Percentiles rank a stretch among this genome's conserved stretches.
phyloP scores from a whole-genome alignment of 1,140 invertebrate species.

The Tribolium castaneum region DNA sequence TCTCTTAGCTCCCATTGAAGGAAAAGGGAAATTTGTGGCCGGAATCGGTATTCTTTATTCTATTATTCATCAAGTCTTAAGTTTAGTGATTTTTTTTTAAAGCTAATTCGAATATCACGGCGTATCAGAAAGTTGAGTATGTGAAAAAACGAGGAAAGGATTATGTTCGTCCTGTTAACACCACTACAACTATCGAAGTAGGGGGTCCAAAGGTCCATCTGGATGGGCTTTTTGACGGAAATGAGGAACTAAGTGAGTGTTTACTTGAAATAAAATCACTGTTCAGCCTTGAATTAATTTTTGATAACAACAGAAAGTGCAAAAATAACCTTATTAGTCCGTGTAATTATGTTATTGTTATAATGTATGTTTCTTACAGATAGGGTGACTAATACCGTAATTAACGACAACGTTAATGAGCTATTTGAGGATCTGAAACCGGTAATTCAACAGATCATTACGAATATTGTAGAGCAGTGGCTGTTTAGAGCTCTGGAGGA shows the following conservation, averaged over 20 bases:
- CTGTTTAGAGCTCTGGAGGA: conserved; percentile 47
- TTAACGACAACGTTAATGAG: conserved; percentile 55
- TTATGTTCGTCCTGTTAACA: conserved; percentile 40
- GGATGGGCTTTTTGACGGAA: conserved; percentile 52
- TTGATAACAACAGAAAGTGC: background rate
- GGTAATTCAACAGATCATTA: conserved; percentile 53
- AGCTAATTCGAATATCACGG: background rate
- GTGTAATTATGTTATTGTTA: background rate
- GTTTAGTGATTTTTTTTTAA: conserved; percentile 29
- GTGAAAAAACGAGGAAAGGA: conserved; percentile 6
- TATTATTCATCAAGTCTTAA: background rate
- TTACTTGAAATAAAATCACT: background rate
- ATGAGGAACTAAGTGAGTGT: conserved; percentile 52
- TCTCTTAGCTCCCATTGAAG: conserved; percentile 54
- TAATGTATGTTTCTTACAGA: conserved; percentile 45
- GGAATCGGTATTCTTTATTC: conserved; percentile 45
- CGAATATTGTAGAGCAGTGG: conserved; percentile 49
- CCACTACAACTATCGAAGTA: conserved; percentile 51
- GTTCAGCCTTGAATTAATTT: conserved; percentile 1
- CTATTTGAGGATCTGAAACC: conserved; percentile 56
- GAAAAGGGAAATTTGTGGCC: conserved; percentile 52
- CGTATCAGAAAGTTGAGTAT: conserved; percentile 14
- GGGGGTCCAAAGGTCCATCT: conserved; percentile 48
- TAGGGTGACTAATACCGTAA: conserved; percentile 53
- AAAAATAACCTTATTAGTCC: background rate